Conservation (phyloP, 2,888 invertebrate species). For the Spilarctia lutea region DNA sequence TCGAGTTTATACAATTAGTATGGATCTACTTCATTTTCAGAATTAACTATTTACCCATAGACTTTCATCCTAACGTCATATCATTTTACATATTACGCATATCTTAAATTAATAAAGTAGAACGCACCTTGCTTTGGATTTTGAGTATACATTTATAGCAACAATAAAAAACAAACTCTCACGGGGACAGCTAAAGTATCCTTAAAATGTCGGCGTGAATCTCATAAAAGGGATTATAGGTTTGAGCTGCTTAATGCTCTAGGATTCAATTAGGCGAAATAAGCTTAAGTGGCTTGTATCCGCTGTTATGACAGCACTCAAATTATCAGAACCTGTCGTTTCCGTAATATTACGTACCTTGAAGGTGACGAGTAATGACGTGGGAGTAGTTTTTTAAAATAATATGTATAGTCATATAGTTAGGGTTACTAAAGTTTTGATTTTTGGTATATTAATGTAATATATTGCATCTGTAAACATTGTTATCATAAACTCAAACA, state of each 20-base stretch:
- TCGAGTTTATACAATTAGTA: too few species aligned
- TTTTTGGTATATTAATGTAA: not conserved
- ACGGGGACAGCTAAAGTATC: constrained; percentile 70
- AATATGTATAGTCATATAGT: constrained; percentile 28
- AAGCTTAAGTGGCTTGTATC: constrained; percentile 84
- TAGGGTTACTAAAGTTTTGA: constrained; percentile 2
- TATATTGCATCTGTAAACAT: not conserved
- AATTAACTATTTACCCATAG: not conserved
- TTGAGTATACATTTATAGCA: constrained; percentile 30
- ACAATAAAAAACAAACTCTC: constrained; percentile 68
- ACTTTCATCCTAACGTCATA: not conserved
- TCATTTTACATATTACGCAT: not conserved
- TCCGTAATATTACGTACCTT: constrained; percentile 68
- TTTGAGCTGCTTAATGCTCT: constrained; percentile 79
- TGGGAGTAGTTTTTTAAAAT: constrained; percentile 37
- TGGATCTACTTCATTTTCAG: not conserved
- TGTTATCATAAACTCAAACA: not conserved
- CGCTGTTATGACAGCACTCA: constrained; percentile 84
- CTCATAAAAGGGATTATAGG: constrained; percentile 83
- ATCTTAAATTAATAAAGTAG: constrained; percentile 27
- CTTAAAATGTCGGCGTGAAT: constrained; percentile 81
- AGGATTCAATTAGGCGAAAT: constrained; percentile 86
- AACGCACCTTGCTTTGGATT: constrained; percentile 66
- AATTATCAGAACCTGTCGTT: constrained; percentile 76
- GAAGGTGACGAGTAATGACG: constrained; percentile 67